These are phyloP conservation scores for Echinops telfairi DNA, from an alignment of 2,113 vertebrate genomes.

Conservation along the genomic window DNA sequence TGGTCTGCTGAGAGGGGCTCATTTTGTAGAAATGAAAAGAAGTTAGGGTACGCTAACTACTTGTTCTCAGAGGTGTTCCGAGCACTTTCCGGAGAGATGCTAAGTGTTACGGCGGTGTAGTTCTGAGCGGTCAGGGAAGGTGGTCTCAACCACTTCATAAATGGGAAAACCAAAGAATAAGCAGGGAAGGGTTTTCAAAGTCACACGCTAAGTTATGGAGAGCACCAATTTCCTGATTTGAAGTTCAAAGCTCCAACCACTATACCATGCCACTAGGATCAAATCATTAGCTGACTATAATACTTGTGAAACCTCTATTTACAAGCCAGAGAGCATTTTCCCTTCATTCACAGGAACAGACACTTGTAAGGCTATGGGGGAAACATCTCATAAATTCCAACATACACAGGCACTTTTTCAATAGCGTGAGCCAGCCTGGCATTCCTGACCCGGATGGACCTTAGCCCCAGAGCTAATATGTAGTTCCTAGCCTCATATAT, in stretches of 20 bases:
- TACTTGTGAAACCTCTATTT: neutral
- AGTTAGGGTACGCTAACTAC: neutral
- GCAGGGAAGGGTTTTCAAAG: conserved; percentile 41
- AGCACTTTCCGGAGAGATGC: neutral
- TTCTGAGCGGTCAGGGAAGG: neutral
- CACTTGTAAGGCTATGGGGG: neutral
- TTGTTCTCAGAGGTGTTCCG: conserved; percentile 20
- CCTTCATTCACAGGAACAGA: conserved; percentile 50
- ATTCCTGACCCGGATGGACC: neutral
- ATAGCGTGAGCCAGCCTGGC: conserved; percentile 17
- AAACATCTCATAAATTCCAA: conserved; percentile 30
- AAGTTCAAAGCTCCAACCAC: conserved; percentile 39
- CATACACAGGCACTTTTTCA: neutral
- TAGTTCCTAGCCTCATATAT: conserved; percentile 13
- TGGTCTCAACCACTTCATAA: neutral
- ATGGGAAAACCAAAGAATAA: neutral
- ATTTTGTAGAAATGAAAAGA: neutral
- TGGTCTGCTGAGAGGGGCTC: neutral
- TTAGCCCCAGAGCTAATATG: conserved; percentile 43
- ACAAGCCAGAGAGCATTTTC: conserved; percentile 50
- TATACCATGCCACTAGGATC: conserved; percentile 1
- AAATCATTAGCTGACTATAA: conserved; percentile 22
- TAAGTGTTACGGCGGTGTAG: neutral
- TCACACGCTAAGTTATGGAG: conserved; percentile 12
- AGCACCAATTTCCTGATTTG: conserved; percentile 13